These are phyloP conservation scores for Phoxinus phoxinus DNA, from an alignment of 2,113 vertebrate species.

Conservation along the genomic window DNA sequence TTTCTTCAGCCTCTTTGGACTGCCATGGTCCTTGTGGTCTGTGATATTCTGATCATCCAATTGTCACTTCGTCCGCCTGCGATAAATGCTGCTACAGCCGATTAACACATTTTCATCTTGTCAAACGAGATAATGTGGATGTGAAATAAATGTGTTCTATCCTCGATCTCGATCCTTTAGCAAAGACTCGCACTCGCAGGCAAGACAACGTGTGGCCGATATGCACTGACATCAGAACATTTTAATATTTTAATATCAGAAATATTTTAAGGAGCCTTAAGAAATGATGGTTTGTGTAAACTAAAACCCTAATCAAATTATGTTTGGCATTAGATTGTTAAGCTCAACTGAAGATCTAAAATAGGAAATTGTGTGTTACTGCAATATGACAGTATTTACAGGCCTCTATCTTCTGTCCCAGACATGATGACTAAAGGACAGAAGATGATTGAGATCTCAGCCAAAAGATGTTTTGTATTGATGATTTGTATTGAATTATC, in stretches of 20 bases:
- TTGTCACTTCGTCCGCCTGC: too few relatives aligned
- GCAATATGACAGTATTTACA: background rate
- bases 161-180: background rate
- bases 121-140: background rate
- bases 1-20: too few relatives aligned
- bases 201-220: background rate
- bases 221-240: too few relatives aligned
- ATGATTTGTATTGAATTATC: background rate
- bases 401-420: background rate
- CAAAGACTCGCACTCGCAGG: background rate
- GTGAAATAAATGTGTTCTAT: background rate
- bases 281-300: too few relatives aligned
- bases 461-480: background rate
- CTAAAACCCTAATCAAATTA: too few relatives aligned
- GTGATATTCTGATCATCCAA: too few relatives aligned
- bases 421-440: background rate
- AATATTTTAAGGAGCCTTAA: too few relatives aligned
- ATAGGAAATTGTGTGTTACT: background rate
- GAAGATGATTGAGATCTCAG: background rate
- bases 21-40: too few relatives aligned
- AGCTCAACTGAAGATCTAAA: background rate
- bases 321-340: too few relatives aligned
- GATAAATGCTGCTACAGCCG: too few relatives aligned
- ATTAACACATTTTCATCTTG: background rate
- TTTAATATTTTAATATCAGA: too few relatives aligned